Conservation (phyloP, 1,140 invertebrate genomes). For the Scaptodrosophila lebanonensis region DNA sequence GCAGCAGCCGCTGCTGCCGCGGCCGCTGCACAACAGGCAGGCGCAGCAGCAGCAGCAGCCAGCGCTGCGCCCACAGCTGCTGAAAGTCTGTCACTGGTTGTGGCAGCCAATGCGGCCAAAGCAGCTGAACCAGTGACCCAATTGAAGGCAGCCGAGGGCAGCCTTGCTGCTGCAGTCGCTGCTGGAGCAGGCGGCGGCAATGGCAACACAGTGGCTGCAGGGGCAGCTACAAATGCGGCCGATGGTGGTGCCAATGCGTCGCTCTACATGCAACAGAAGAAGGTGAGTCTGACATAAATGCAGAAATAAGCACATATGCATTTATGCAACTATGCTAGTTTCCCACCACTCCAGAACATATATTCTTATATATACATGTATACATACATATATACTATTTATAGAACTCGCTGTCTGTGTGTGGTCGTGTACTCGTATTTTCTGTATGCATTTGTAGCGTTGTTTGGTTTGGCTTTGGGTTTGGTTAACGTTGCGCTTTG, state of each 20-base stretch:
- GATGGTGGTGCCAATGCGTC: slow-evolving; percentile 73
- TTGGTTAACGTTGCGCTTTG: slow-evolving; percentile 42
- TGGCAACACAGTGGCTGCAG: slow-evolving; percentile 37
- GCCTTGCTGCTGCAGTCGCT: slow-evolving; percentile 20
- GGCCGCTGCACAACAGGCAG: slow-evolving; percentile 81
- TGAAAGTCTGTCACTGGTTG: slow-evolving; percentile 80
- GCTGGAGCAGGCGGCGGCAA: slow-evolving; percentile 30
- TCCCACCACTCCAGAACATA: too few species aligned
- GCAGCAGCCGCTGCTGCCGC: slow-evolving; percentile 81
- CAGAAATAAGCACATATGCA: too few species aligned
- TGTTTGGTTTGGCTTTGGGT: slow-evolving; percentile 49
- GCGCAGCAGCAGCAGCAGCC: slow-evolving; percentile 76
- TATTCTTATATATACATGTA: not conserved
- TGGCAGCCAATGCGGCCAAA: slow-evolving; percentile 81
- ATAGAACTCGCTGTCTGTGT: slow-evolving; percentile 5
- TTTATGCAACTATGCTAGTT: too few species aligned
- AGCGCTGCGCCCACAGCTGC: slow-evolving; percentile 53
- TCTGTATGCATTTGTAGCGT: slow-evolving; percentile 56
- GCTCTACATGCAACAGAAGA: slow-evolving; percentile 74
- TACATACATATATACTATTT: not conserved
- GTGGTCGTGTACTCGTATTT: slow-evolving; percentile 27
- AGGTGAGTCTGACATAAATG: slow-evolving; percentile 54
- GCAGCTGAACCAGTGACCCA: slow-evolving; percentile 79
- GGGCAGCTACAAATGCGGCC: slow-evolving; percentile 77
- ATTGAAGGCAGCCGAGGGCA: slow-evolving; percentile 76